Base-by-base conservation (phyloP, 2,797 vertebrate species). In the Knipowitschia caucasica region DNA sequence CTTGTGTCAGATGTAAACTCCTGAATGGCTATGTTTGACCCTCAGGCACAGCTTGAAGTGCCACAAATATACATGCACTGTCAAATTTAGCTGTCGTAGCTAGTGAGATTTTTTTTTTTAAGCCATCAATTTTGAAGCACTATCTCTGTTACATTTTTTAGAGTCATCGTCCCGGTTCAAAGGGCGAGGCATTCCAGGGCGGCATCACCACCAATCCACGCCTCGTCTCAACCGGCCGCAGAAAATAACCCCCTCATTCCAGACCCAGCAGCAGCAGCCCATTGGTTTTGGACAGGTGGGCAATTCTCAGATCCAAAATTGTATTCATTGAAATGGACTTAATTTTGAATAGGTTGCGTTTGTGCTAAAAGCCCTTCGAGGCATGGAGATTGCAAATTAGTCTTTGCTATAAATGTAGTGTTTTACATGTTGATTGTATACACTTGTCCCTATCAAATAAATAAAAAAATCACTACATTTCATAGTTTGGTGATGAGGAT, bases 241-340 rank as follows among this genome's bases (percentile, higher is more conserved):
- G 72, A 98, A 96, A 88, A 78, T 93, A 69, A 62, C 87, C 62
- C 90, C 93, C 75, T 91, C 93, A 89, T 96, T 95, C 91, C 95
- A 95, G 82, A 77, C 84, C 6, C 86, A 86, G 64, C 87, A 88
- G 46, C 94, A 88, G 64, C 94, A 93, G 62, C 92, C 92, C 38
- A 81, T 92, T 49, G 91, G 89, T 79, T 97, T 95, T 85, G 92
- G 94, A 83, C 95, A 98, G 93, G 96, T 99, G 58, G 39, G 82
- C 71, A 40, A 15, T 36, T n/a, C 26, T 4, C 31, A 20, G 17
- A 8, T 38, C 17, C 17, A 38, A 38, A 38, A 5, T 38, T 3
- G 15, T 17, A 7, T 33, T 12, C 12, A 7, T 17, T n/a, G 35
- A 36, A 36, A 36, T 15, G 4, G 11, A 33, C 31, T 1, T 1